These are phyloP conservation scores for Argyrosomus japonicus DNA, from an alignment of 2,113 vertebrate species.

Conservation along the genomic window DNA sequence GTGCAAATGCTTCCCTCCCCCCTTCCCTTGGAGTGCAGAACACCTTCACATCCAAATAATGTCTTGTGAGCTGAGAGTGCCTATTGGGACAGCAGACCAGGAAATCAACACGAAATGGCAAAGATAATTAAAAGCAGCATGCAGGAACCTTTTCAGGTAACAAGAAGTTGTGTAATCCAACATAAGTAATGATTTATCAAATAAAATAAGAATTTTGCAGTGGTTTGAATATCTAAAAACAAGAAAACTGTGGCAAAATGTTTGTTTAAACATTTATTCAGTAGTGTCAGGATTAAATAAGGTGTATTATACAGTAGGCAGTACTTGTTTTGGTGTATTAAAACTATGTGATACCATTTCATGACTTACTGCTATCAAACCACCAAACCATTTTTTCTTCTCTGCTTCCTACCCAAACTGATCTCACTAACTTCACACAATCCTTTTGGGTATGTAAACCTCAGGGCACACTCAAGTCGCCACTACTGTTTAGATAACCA, in stretches of 20 bases:
- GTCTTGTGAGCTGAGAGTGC: background rate
- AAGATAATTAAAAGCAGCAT: background rate
- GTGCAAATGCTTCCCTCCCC: background rate
- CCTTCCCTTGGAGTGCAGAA: background rate
- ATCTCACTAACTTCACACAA: background rate
- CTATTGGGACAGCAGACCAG: background rate
- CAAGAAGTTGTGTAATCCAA: background rate
- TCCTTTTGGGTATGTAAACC: background rate
- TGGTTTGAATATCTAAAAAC: background rate
- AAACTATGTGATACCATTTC: background rate
- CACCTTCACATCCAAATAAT: slow-evolving; percentile 6
- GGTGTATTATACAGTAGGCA: background rate
- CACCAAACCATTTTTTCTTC: background rate
- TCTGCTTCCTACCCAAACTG: background rate
- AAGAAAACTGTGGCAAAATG: background rate
- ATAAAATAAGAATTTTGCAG: background rate
- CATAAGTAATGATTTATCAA: background rate
- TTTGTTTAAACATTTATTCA: background rate
- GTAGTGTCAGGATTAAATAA: background rate
- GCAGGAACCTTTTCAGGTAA: background rate
- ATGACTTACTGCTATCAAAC: background rate
- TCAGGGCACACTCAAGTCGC: background rate
- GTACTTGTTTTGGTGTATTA: background rate
- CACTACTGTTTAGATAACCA: slow-evolving; percentile 1
- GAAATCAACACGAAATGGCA: slow-evolving; percentile 8